These are phyloP conservation scores for Chaetura pelagica DNA, from an alignment of 2,113 vertebrate species.

Conservation along the genomic window DNA sequence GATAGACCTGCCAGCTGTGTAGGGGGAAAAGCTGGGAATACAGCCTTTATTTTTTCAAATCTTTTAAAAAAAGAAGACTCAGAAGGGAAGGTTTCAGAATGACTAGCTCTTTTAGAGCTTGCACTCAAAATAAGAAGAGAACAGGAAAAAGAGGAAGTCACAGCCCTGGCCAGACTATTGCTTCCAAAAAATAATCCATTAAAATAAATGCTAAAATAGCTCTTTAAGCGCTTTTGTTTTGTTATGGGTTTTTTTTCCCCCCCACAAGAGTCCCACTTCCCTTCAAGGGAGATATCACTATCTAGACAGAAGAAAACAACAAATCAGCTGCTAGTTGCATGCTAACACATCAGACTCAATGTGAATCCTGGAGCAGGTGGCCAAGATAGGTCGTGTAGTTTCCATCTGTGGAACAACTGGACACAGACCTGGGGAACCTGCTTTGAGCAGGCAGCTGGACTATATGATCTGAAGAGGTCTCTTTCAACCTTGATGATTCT, in stretches of 20 bases:
- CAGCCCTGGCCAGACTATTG: neutral
- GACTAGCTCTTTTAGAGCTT: neutral
- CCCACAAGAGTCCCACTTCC: neutral
- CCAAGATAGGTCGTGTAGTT: neutral
- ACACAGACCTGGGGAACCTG: neutral
- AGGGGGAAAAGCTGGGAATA: neutral
- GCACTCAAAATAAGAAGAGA: neutral
- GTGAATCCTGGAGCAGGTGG: neutral
- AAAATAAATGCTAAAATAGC: neutral
- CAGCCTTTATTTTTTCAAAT: neutral
- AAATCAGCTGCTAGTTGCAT: neutral
- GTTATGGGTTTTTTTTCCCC: no score
- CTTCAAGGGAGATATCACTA: neutral
- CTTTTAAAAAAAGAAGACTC: neutral
- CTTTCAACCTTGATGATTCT: neutral
- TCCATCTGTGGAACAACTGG: neutral
- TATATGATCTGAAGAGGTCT: neutral
- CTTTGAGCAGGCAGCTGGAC: neutral
- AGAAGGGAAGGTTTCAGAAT: neutral
- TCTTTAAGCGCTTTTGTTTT: no score
- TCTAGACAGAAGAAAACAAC: neutral
- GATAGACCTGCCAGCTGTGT: neutral
- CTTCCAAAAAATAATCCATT: conserved; percentile 14
- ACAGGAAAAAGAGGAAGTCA: conserved; percentile 47
- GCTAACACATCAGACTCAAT: neutral